Base-by-base conservation (phyloP, 1,140 invertebrate species). In the Chironomus striatipennis region DNA sequence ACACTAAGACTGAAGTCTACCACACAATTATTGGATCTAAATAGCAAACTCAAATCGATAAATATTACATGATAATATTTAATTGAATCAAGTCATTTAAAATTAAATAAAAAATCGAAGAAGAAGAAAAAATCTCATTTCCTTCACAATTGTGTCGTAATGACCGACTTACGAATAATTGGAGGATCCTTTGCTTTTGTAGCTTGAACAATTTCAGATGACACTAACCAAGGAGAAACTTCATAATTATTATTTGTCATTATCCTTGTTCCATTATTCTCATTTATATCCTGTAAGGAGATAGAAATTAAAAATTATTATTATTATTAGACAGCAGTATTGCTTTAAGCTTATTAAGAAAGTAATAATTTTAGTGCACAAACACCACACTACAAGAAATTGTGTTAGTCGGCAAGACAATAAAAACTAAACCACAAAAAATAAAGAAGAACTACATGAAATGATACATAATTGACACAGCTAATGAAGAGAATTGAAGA, bases 111-210 rank as follows among this genome's bases (percentile, higher is more conserved):
- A n/a, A 34, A 34, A 34, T 34, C 24, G 24, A 34, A 34, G 24
- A 34, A 34, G 24, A 34, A 34, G 24, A 34, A 34, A 34, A 15
- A 57, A 57, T 57, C 12, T 57, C 43, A 47, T 15, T 57, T 34
- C 21, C 65, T 34, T 85, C 88, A 93, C 77, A 93, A 86, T 81
- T 93, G 91, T 76, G 91, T 93, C 76, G 91, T 93, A 76, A 93
- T 93, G 77, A 93, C 91, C 75, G 91, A 91, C 85, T 93, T 93
- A 77, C 91, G 86, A 74, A 90, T 90, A 75, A 92, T 90, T 76
- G 89, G 85, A 74, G 88, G 88, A 78, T 90, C 88, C 73, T 87
- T 88, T 74, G 86, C 86, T 75, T 88, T 87, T 6, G 87, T 85
- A 74, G 88, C 86, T 74, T 88, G 87, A 74, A 88, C 87, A 12